Base-by-base conservation (phyloP, 1,140 invertebrate genomes). In the Brachystomella parvula region DNA sequence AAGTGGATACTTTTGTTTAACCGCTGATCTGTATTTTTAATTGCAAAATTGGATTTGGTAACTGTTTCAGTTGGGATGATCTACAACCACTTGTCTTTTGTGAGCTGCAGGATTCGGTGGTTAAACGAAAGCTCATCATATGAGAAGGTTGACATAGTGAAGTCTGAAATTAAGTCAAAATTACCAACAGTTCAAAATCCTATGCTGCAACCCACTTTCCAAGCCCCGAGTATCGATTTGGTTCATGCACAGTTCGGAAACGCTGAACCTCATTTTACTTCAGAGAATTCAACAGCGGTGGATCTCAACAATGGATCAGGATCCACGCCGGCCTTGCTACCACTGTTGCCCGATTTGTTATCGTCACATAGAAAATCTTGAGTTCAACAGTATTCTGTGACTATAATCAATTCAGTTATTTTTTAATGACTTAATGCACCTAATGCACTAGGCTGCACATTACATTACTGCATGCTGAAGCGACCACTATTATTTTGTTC, bases 1-100 rank as follows among this genome's bases (percentile, higher is more conserved):
- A n/a, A n/a, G n/a, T 69, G 85, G 87, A 75, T 85, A 89, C 82
- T 77, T 74, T 66, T 35, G 56, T 9, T 60, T 60, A 60, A 56
- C 6, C 49, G 9, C 9, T 24, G 12, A 12, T 12, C 21, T 56
- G 49, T 28, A 56, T 6, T 56, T 56, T 56, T 56, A 12, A 56
- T 12, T 56, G 49, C 21, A 6, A 56, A 56, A 6, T 56, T 56
- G 6, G 19, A 24, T 56, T 56, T 57, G 6, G 24, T 57, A 57
- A 21, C 24, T 21, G 24, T 60, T 29, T 15, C 21, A 21, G 67
- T 73, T 9, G 71, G 71, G 29, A 71, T 73, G 68, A 21, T 73
- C 3, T 73, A 73, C 58, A 73, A 69, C 49, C 69, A 73, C 47
- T 21, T 73, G 24, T 71, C 71, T 1, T 66, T 66, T 28, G 32